Percentiles rank a stretch among this genome's conserved stretches.
Evolutionary conservation across 2,113 vertebrate genomes (phyloP).

Genomic region (Okapia johnstoni): DNA sequence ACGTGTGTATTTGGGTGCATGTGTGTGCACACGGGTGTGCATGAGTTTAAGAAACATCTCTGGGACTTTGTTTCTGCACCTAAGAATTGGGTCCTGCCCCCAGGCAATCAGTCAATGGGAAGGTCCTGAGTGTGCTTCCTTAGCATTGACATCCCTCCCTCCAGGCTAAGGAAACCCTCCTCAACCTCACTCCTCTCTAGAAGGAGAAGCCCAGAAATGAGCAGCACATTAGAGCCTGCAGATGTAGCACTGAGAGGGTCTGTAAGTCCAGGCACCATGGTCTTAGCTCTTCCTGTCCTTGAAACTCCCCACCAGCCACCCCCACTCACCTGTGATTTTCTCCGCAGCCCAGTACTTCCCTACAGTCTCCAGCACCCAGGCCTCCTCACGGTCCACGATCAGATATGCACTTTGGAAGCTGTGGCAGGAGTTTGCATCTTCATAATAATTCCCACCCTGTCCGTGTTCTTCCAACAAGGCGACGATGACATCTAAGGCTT

Average conservation of each 20-base stretch:
- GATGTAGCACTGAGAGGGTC: not conserved
- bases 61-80: not conserved
- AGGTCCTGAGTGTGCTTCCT: not conserved
- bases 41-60: not conserved
- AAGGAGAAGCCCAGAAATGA: not conserved
- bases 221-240: not conserved
- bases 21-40: too few relatives aligned
- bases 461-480: constrained; percentile 83
- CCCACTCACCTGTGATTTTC: constrained; percentile 81
- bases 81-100: not conserved
- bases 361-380: constrained; percentile 85
- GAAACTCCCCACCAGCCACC: not conserved
- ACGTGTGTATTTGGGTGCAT: not conserved
- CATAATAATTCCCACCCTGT: constrained; percentile 86
- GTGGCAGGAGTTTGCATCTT: constrained; percentile 79
- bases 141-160: not conserved
- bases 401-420: constrained; percentile 84
- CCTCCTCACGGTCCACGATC: constrained; percentile 83
- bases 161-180: not conserved
- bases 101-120: not conserved
- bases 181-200: not conserved
- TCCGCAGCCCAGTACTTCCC: constrained; percentile 87
- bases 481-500: constrained; percentile 83
- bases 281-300: not conserved
- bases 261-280: accelerated